phyloP scores from a whole-genome alignment of 2,797 vertebrate species.

The Scolopax bukidnonensis region DNA sequence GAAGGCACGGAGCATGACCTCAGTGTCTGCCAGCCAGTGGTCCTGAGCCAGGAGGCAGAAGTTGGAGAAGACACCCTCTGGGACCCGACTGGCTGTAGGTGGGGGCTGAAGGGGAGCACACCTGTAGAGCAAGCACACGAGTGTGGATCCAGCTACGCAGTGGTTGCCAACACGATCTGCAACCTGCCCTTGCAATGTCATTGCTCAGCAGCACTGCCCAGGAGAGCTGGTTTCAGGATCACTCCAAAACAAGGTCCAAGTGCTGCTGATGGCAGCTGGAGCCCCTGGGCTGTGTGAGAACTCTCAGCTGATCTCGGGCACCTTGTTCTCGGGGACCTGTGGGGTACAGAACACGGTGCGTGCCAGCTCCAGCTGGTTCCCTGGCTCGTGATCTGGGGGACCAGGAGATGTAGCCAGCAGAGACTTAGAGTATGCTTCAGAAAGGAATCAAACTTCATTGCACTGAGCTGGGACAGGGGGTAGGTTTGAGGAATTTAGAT shows the following conservation, averaged over 20 bases:
- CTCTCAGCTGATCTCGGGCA: rapidly evolving
- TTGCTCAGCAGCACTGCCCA: not conserved
- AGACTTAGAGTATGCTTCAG: not conserved
- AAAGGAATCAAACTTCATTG: not conserved
- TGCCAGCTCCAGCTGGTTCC: not conserved
- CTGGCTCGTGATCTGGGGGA: not conserved
- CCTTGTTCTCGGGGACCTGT: rapidly evolving
- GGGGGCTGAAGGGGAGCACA: not conserved
- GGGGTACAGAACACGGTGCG: not conserved
- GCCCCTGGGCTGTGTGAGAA: not conserved
- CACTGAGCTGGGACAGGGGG: rapidly evolving
- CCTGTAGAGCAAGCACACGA: not conserved
- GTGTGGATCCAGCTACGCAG: not conserved
- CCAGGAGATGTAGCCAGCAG: not conserved
- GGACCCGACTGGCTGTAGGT: not conserved
- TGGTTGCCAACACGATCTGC: rapidly evolving
- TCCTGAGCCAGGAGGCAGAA: not conserved
- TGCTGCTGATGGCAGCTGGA: not conserved
- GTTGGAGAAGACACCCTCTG: rapidly evolving
- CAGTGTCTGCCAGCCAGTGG: not conserved
- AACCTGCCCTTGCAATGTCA: rapidly evolving
- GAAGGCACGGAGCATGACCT: not conserved
- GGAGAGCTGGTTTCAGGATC: not conserved
- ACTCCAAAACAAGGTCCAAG: rapidly evolving
- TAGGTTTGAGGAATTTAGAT: too few relatives aligned